Percentiles rank a stretch among this genome's conserved stretches.
These are phyloP conservation scores for Gonocerus acuteangulatus DNA, from an alignment of 2,888 invertebrate genomes.

Conservation along the genomic window DNA sequence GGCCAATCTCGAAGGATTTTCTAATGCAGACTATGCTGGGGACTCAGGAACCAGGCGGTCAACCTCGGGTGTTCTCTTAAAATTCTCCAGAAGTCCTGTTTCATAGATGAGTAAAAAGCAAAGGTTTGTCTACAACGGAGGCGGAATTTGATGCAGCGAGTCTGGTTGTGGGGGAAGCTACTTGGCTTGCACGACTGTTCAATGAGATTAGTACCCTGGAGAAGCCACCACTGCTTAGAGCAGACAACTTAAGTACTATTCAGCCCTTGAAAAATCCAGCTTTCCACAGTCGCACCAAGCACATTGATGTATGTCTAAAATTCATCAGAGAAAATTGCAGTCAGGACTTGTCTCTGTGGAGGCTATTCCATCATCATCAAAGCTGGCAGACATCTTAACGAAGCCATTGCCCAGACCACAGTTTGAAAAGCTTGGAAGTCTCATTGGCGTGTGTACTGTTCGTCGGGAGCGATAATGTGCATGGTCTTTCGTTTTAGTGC, in stretches of 20 bases:
- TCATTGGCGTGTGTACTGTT: conserved; percentile 1
- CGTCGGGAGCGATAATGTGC: neutral
- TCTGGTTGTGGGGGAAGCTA: too few relatives aligned
- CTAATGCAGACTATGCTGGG: conserved; percentile 37
- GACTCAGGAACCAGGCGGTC: conserved; percentile 29
- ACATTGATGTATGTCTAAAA: conserved; percentile 5
- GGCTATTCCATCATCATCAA: conserved; percentile 2
- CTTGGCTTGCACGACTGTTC: conserved; percentile 12
- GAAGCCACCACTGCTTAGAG: neutral
- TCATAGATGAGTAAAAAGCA: conserved; percentile 22
- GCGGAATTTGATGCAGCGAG: too few relatives aligned
- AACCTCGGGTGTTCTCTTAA: conserved; percentile 19
- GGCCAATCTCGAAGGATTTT: conserved; percentile 31
- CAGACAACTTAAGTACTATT: conserved; percentile 21
- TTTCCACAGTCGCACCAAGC: conserved; percentile 19
- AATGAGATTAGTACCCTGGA: neutral
- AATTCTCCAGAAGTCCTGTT: conserved; percentile 6
- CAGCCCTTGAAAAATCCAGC: conserved; percentile 7
- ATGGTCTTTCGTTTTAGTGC: neutral
- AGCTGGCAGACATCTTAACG: conserved; percentile 21
- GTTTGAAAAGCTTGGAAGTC: conserved; percentile 13
- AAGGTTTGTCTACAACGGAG: too few relatives aligned
- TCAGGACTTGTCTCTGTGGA: neutral
- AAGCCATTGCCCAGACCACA: conserved; percentile 11
- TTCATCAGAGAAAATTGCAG: conserved; percentile 9